Base-by-base conservation (phyloP, 2,888 invertebrate genomes). In the Timema podura region DNA sequence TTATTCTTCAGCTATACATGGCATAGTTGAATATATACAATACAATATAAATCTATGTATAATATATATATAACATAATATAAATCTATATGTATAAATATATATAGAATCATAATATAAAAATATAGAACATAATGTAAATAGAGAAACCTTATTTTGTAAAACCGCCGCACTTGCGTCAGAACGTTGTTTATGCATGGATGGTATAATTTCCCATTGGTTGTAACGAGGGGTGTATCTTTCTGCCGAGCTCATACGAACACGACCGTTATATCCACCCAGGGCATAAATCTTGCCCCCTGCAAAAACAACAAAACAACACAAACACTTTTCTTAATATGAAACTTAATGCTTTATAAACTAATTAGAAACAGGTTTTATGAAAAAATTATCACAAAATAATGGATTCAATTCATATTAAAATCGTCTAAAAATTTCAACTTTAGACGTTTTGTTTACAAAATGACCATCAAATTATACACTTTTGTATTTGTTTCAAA, bases 81-180 rank as follows among this genome's bases (percentile, higher is more conserved):
- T 57, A 16, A 57, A 10, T 13, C 2, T 57, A 8, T 57, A 51
- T 13, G 5, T 57, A 57, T 57, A 57, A 57, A 5, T 13, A 13
- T 5, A 57, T 5, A 57, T 57, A n/a, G 2, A 10, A 5, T 2
- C 7, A 1, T 2, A 13, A 57, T 57, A 2, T 57, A 57, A 7
- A 57, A 2, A 30, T 30, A 30, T 30, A 30, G 30, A 30, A 1
- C 1, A 59, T 59, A 11, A n/a, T 16, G 65, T 13, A 6, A 44
- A 11, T 15, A 54, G 47, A 30, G 65, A 69, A 76, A 87, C 87
- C 83, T 89, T 89, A 73, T 88, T 88, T 44, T 86, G 83, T 0
- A 91, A 80, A 0, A 87, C 85, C 0, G 89, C 89, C 0, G 91
- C 90, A 73, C 91, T 90, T 2, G 92, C 92, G 76, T 93, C 93